A percentile compares a stretch with the other conserved stretches of the same genome.
Conservation (phyloP, 2,888 invertebrate species). For the Xanthia icteritia region DNA sequence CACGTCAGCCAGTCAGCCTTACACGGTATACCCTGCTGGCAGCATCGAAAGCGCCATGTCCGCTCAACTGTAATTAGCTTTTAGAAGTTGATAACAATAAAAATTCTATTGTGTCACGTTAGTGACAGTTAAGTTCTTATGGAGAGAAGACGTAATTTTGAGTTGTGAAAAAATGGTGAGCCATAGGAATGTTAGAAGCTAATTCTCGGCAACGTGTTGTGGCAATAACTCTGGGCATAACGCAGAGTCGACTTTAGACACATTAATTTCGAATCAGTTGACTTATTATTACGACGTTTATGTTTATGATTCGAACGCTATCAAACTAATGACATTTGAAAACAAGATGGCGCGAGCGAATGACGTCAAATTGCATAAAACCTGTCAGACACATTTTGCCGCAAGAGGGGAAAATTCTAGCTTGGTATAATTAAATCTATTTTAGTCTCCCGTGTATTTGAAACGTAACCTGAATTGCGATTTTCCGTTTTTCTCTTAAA, state of each 20-base stretch:
- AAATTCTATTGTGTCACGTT: too few relatives aligned
- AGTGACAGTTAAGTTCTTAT: too few relatives aligned
- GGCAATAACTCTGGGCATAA: too few relatives aligned
- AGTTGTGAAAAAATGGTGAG: too few relatives aligned
- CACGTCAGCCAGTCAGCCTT: not conserved
- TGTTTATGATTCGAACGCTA: not conserved
- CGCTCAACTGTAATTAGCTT: too few relatives aligned
- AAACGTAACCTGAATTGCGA: not conserved
- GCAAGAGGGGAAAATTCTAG: not conserved
- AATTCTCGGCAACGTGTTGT: too few relatives aligned
- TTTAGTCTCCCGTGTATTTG: not conserved
- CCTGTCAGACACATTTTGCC: slow-evolving; percentile 6
- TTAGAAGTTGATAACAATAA: too few relatives aligned
- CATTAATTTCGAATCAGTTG: not conserved
- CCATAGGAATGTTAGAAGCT: too few relatives aligned
- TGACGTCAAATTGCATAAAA: slow-evolving; percentile 2
- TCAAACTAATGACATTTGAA: not conserved
- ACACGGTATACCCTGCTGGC: too few relatives aligned
- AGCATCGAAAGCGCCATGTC: too few relatives aligned
- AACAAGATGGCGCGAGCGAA: not conserved
- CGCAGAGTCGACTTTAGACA: too few relatives aligned
- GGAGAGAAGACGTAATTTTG: too few relatives aligned
- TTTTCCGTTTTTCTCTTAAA: not conserved
- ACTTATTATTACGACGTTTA: not conserved
- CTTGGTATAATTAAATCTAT: not conserved